Base-by-base conservation (phyloP, 2,888 invertebrate genomes). In the Drosophila macrothrix region DNA sequence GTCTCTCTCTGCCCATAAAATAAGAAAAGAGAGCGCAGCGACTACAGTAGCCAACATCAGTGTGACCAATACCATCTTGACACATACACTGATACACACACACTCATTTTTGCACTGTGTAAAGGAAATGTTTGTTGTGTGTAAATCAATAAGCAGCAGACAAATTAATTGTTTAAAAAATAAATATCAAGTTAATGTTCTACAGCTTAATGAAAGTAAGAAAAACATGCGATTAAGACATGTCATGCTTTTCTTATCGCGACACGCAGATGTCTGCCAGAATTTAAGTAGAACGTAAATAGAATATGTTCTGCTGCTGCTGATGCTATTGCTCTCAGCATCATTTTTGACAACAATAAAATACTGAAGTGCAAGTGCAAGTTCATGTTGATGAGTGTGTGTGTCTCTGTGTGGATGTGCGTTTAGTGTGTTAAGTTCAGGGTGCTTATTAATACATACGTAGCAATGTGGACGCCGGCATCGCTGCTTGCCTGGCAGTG, bases 371-470 rank as follows among this genome's bases (percentile, higher is more conserved):
- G 61, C 78, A 73, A 79, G 76, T 76, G 76, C 78, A 79, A 73
- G 65, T 63, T 52, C 35, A 77, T 64, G 43, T 41, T 39, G 33
- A n/a, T 58, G 33, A 39, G 29, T 19, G 28, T 63, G 43, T 65
- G n/a, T 43, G 43, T 52, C 28, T 37, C 10, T 25, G 22, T 63
- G 28, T 63, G 54, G 14, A 22, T 31, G 33, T 58, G 46, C 54
- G 50, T 55, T 49, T 61, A 74, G 50, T 76, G 62, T 73, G 73
- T 62, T 76, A 64, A 72, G 58, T 73, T 58, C 61, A 73, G 73
- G 60, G 73, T 77, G 73, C 67, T 67, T 37, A 25, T 22, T 55
- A 63, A 78, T 78, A 79, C 78, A 64, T 79, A 79, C 78, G 73
- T 76, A 76, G 68, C 63, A 73, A 43, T 64, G 66, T 68, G 50